These are phyloP conservation scores for Phalera bucephala DNA, from an alignment of 2,888 invertebrate species.

Conservation along the genomic window DNA sequence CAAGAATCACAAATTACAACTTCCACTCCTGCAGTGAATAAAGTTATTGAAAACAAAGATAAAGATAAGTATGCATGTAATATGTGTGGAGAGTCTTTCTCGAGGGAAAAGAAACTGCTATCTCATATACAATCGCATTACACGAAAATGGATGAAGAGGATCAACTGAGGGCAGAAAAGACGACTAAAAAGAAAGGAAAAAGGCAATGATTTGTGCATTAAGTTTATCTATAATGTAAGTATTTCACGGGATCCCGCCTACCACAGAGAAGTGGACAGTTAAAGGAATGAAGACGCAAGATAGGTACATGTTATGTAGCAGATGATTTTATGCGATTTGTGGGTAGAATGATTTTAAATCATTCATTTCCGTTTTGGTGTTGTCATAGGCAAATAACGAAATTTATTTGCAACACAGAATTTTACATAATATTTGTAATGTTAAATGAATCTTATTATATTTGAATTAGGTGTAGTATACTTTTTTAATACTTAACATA, in stretches of 20 bases:
- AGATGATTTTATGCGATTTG: too few relatives aligned
- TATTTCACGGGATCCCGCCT: not conserved
- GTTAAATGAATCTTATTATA: too few relatives aligned
- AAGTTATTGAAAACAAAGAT: slow-evolving; percentile 32
- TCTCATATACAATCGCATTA: slow-evolving; percentile 72
- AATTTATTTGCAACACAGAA: too few relatives aligned
- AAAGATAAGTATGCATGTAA: slow-evolving; percentile 61
- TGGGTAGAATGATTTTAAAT: not conserved
- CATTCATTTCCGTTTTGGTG: too few relatives aligned
- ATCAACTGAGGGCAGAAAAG: slow-evolving; percentile 42
- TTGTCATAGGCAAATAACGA: too few relatives aligned
- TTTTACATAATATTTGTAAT: too few relatives aligned
- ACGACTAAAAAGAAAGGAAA: slow-evolving; percentile 31
- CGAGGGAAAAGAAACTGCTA: slow-evolving; percentile 69
- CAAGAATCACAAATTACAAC: slow-evolving; percentile 76
- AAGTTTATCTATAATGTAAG: not conserved
- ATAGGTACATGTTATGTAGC: too few relatives aligned
- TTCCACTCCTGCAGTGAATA: slow-evolving; percentile 45
- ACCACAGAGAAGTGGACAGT: not conserved
- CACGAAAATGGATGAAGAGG: slow-evolving; percentile 65
- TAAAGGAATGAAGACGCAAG: too few relatives aligned
- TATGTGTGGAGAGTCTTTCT: slow-evolving; percentile 65
- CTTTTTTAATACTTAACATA: too few relatives aligned
- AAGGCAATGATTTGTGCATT: not conserved
- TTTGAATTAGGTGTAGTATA: too few relatives aligned